These are phyloP conservation scores for Hirundo rustica DNA, from an alignment of 2,797 vertebrate genomes.

Conservation along the genomic window DNA sequence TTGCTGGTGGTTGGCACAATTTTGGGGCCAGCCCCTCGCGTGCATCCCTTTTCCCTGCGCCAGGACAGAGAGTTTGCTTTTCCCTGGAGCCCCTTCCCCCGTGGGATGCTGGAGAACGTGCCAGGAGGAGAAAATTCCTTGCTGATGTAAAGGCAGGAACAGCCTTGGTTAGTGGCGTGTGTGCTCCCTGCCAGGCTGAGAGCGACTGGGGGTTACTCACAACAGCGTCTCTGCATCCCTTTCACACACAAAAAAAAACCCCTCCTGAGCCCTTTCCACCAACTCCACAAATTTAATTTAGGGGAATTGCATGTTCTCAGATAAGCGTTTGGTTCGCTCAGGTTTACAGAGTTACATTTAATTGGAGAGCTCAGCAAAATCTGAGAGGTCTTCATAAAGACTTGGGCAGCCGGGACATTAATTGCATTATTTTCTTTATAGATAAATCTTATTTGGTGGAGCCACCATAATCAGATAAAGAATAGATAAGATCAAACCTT, in stretches of 20 bases:
- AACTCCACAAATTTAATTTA: slow-evolving; percentile 28
- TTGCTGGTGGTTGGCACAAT: background rate
- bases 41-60: background rate
- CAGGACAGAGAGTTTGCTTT: slow-evolving; percentile 15
- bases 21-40: background rate
- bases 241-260: background rate
- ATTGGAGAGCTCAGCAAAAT: slow-evolving; percentile 32
- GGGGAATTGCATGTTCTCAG: background rate
- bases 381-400: slow-evolving; percentile 40
- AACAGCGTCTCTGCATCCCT: slow-evolving; percentile 18
- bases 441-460: slow-evolving; percentile 75
- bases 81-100: slow-evolving; percentile 59
- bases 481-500: slow-evolving; percentile 83
- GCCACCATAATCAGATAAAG: slow-evolving; percentile 76
- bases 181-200: slow-evolving; percentile 64
- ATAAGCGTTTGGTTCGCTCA: background rate
- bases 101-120: slow-evolving; percentile 19
- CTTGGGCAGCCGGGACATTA: slow-evolving; percentile 47
- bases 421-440: slow-evolving; percentile 74
- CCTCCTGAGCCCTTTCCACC: background rate
- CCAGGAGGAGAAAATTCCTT: slow-evolving; percentile 67
- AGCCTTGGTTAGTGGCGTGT: slow-evolving; percentile 50
- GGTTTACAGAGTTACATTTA: slow-evolving; percentile 53
- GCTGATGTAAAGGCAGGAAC: slow-evolving; percentile 59
- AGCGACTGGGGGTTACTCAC: background rate